These are phyloP conservation scores for Amblyjoppa fuscipennis DNA, from an alignment of 2,888 invertebrate genomes.

Conservation along the genomic window DNA sequence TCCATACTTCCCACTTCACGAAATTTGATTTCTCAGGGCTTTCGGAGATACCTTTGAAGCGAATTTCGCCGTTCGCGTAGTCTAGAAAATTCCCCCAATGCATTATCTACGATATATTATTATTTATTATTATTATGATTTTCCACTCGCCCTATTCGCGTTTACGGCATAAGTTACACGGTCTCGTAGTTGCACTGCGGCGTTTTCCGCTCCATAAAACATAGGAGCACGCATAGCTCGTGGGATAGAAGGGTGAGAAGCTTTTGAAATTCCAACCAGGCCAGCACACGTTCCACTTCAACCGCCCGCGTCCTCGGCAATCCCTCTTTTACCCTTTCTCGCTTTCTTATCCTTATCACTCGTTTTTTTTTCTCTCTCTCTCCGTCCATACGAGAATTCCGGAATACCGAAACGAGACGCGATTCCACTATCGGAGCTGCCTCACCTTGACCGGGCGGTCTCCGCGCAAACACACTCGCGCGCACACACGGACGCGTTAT, in stretches of 20 bases:
- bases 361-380: slow-evolving; percentile 4
- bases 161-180: slow-evolving; percentile 53
- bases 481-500: not conserved
- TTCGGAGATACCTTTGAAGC: not conserved
- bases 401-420: not conserved
- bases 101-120: not conserved
- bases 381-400: slow-evolving; percentile 9
- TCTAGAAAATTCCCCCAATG: not conserved
- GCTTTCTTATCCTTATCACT: not conserved
- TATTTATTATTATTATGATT: slow-evolving; percentile 10
- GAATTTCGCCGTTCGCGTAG: not conserved
- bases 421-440: not conserved
- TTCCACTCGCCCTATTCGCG: slow-evolving; percentile 11
- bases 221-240: slow-evolving; percentile 60
- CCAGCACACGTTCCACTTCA: slow-evolving; percentile 45
- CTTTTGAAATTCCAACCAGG: slow-evolving; percentile 66
- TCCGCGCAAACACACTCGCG: not conserved
- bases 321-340: slow-evolving; percentile 16
- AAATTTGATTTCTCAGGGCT: not conserved
- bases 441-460: not conserved
- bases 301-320: slow-evolving; percentile 34
- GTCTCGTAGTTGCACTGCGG: slow-evolving; percentile 39
- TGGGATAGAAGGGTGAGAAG: slow-evolving; percentile 13
- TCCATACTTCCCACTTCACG: not conserved
- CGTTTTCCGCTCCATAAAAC: slow-evolving; percentile 70